Base-by-base conservation (phyloP, 2,797 vertebrate genomes). In the Tympanoctomys barrerae region DNA sequence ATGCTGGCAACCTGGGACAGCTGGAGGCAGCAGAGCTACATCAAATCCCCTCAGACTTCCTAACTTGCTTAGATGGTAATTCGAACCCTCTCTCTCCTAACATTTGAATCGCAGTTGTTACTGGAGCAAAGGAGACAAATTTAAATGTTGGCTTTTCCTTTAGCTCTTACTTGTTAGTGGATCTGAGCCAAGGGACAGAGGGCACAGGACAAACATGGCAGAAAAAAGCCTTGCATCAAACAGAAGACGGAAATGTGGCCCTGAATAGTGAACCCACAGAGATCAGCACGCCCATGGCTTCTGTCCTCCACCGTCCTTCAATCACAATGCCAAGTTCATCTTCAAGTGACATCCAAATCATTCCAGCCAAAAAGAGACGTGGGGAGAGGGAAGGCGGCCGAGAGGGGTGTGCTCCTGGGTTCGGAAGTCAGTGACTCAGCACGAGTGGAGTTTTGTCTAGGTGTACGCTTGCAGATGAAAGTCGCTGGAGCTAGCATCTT, bases 391-490 rank as follows among this genome's bases (percentile, higher is more conserved):
- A 33, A 0, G 36, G 59, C 0, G 4, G 36, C 59, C 64, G 49
- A 2, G 24, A 4, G 0, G 2, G 18, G 3, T 5, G 9, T 1
- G 36, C 18, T 52, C 75, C 52, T 16, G 57, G 39, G 89, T 52
- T 7, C 3, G 14, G 49, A 6, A 24, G 12, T 80, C 39, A 5
- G 2, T 0, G 57, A 8, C 21, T 5, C 9, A 52, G 36, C 2
- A 0, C 3, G 68, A 6, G 0, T 2, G 11, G 81, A 19, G 2
- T 49, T 57, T 59, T 42, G n/a, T 24, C 9, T 0, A 9, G 39
- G n/a, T 7, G 5, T 7, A 2, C 1, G 0, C 42, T 11, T 4
- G 39, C 0, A 5, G 62, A 24, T 62, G 1, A 19, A 14, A 11
- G 7, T 0, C 5, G 31, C 87, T 13, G n/a, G 52, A 8, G 18